Conservation (phyloP, 2,113 vertebrate species). For the Passer domesticus region DNA sequence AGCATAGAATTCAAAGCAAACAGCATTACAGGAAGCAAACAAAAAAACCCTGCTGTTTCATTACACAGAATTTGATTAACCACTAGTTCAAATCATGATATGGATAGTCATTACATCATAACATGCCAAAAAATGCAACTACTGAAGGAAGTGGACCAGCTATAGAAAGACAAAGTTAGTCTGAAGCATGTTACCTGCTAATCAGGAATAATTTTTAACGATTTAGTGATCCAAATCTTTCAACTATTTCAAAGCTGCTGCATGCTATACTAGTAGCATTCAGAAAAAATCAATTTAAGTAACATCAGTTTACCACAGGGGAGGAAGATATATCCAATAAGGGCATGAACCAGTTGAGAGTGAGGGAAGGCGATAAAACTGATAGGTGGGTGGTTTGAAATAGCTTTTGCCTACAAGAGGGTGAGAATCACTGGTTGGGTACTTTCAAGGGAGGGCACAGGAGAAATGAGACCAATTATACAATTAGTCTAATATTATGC, state of each 20-base stretch:
- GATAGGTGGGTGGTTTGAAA: not conserved
- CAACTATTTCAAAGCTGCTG: not conserved
- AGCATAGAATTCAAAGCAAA: slow-evolving; percentile 12
- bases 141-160: not conserved
- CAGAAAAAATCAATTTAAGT: not conserved
- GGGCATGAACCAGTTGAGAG: not conserved
- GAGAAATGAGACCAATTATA: slow-evolving; percentile 22
- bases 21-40: not conserved
- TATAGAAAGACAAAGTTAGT: not conserved
- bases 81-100: not conserved
- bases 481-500: slow-evolving; percentile 39
- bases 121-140: not conserved
- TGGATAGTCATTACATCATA: not conserved
- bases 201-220: not conserved
- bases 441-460: not conserved
- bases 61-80: not conserved
- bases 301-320: not conserved
- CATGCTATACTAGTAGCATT: not conserved
- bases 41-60: not conserved
- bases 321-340: not conserved
- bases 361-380: not conserved
- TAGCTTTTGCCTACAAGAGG: not conserved
- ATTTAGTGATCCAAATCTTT: not conserved
- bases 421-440: not conserved
- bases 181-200: not conserved